Evolutionary conservation across 2,888 invertebrate genomes (phyloP).

Genomic region (Spodoptera picta): DNA sequence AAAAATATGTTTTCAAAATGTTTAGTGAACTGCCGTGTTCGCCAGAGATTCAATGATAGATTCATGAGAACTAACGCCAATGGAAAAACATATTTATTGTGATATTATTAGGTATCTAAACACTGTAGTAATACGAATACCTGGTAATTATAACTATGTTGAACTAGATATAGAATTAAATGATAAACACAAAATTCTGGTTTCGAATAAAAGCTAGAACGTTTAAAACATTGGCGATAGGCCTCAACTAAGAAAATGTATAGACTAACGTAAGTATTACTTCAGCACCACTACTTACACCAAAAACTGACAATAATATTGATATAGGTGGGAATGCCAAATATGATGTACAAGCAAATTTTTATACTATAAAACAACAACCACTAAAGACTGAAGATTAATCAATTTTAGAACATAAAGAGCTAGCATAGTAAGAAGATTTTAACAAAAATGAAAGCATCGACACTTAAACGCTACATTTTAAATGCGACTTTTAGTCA

Average conservation of each 20-base stretch:
- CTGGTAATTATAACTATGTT: conserved; percentile 10
- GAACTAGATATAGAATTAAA: conserved; percentile 39
- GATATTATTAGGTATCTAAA: conserved; percentile 1
- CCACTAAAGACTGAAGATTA: conserved; percentile 23
- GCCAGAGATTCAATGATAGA: conserved; percentile 47
- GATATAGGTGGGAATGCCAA: conserved; percentile 66
- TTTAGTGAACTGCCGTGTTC: no score
- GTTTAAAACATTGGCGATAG: conserved; percentile 36
- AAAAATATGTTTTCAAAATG: no score
- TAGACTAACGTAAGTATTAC: conserved; percentile 48
- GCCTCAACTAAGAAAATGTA: conserved; percentile 29
- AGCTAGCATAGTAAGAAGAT: not conserved
- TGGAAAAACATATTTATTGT: conserved; percentile 1
- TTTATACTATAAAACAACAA: conserved; percentile 46
- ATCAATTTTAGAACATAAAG: conserved; percentile 12
- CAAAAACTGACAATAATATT: conserved; percentile 47
- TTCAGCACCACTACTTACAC: conserved; percentile 66
- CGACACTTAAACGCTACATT: conserved; percentile 42
- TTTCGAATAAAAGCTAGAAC: not conserved
- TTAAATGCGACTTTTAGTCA: conserved; percentile 3
- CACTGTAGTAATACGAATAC: conserved; percentile 1
- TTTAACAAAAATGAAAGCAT: conserved; percentile 19
- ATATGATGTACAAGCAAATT: conserved; percentile 47
- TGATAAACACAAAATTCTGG: conserved; percentile 12
- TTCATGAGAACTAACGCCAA: conserved; percentile 38